A percentile compares a stretch with the other conserved stretches of the same genome.
Evolutionary conservation across 2,888 invertebrate genomes (phyloP).

Genomic region (Cyclophora albipunctata): DNA sequence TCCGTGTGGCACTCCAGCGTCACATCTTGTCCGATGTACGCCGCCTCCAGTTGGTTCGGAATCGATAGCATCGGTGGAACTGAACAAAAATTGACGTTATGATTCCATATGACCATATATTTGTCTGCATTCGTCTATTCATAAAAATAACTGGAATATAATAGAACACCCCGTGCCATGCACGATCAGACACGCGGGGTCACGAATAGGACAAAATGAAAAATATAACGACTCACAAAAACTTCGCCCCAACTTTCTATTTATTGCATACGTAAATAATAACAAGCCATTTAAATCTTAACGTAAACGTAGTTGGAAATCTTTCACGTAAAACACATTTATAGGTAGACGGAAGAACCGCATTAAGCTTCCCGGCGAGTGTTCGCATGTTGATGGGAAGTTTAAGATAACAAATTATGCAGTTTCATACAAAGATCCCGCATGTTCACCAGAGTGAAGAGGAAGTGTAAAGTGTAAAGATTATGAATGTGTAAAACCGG

Average conservation of each 20-base stretch:
- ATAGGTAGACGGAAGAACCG: conserved; percentile 10
- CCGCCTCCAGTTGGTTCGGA: conserved; percentile 93
- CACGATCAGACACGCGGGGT: conserved; percentile 33
- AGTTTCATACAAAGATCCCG: conserved; percentile 9
- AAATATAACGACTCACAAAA: conserved; percentile 34
- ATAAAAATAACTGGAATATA: conserved; percentile 24
- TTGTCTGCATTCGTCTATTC: conserved; percentile 17
- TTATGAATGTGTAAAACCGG: conserved; percentile 32
- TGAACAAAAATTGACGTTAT: conserved; percentile 41
- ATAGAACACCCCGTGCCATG: conserved; percentile 34
- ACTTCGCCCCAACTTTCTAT: conserved; percentile 27
- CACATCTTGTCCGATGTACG: conserved; percentile 91
- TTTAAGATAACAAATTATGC: conserved; percentile 16
- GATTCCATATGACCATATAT: conserved; percentile 18
- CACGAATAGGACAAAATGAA: conserved; percentile 35
- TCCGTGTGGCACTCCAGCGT: conserved; percentile 93
- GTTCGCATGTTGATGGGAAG: conserved; percentile 18
- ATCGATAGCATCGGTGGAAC: conserved; percentile 96
- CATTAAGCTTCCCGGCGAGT: conserved; percentile 12
- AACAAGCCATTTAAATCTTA: background rate
- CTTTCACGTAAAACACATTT: background rate
- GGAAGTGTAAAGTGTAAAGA: conserved; percentile 28
- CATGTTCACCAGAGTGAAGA: conserved; percentile 15
- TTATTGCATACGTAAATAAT: conserved; percentile 22
- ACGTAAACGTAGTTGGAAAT: background rate